phyloP scores from a whole-genome alignment of 2,113 vertebrate genomes.

The Albula glossodonta region DNA sequence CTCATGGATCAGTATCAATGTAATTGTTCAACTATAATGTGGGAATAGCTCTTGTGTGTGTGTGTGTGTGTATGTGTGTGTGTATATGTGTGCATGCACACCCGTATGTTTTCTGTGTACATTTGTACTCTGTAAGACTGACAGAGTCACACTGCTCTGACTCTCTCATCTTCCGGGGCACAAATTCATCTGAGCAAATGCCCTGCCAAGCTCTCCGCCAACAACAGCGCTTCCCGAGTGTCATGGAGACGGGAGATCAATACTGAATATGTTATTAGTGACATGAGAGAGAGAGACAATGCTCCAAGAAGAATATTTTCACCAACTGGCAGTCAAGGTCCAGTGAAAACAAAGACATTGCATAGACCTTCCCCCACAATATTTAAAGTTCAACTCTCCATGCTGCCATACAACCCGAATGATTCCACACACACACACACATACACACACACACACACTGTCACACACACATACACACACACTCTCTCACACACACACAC shows the following conservation, averaged over 20 bases:
- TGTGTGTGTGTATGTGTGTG: not conserved
- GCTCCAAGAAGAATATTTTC: not conserved
- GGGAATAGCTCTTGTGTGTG: not conserved
- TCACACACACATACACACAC: too few relatives aligned
- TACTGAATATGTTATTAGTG: slow-evolving; percentile 8
- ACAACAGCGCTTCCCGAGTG: not conserved
- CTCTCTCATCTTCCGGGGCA: not conserved
- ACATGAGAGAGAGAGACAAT: not conserved
- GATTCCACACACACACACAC: too few relatives aligned
- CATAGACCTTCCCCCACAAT: too few relatives aligned
- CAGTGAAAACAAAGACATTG: not conserved
- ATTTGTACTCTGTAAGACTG: not conserved
- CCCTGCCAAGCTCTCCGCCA: not conserved
- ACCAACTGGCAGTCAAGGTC: slow-evolving; percentile 1
- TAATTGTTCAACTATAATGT: not conserved
- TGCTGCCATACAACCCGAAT: too few relatives aligned
- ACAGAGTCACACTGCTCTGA: not conserved
- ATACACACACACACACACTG: too few relatives aligned
- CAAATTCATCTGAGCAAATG: not conserved
- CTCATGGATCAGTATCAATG: not conserved
- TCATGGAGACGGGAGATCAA: not conserved
- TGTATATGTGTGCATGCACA: not conserved
- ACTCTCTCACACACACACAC: too few relatives aligned
- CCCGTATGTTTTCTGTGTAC: not conserved
- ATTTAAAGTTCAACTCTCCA: not conserved